Percentiles rank a stretch among this genome's conserved stretches.
Evolutionary conservation across 2,888 invertebrate genomes (phyloP).

Genomic region (Coelinius sp.): DNA sequence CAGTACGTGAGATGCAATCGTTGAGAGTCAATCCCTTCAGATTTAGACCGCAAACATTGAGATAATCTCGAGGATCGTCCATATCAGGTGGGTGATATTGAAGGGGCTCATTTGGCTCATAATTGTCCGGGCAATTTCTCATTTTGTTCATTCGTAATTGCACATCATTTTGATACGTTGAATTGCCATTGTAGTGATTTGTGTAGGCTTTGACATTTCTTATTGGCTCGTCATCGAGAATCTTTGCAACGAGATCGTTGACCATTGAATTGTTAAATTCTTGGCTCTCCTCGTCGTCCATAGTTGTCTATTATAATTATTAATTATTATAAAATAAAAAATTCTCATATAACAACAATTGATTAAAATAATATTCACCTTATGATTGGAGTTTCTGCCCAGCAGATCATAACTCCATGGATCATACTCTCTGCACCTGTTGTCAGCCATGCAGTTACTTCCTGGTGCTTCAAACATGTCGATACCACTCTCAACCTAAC

Average conservation of each 20-base stretch:
- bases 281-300: constrained; percentile 66
- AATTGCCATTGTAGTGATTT: constrained; percentile 56
- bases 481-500: constrained; percentile 59
- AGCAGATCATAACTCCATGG: constrained; percentile 65
- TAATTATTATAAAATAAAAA: constrained; percentile 15
- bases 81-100: constrained; percentile 33
- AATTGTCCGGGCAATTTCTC: constrained; percentile 37
- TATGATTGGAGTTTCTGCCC: constrained; percentile 53
- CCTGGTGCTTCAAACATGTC: constrained; percentile 64
- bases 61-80: constrained; percentile 58
- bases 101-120: constrained; percentile 33
- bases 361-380: constrained; percentile 47
- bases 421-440: constrained; percentile 60
- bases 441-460: constrained; percentile 57
- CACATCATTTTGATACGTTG: constrained; percentile 36
- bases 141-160: constrained; percentile 46
- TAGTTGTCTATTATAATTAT: constrained; percentile 54
- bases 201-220: constrained; percentile 55
- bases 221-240: constrained; percentile 75
- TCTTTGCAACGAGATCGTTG: constrained; percentile 77
- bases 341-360: not conserved
- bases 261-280: constrained; percentile 75
- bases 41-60: constrained; percentile 54
- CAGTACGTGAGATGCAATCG: constrained; percentile 49
- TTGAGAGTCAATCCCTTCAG: constrained; percentile 57